Evolutionary conservation across 2,797 vertebrate genomes (phyloP).

Genomic region (Mareca strepera): DNA sequence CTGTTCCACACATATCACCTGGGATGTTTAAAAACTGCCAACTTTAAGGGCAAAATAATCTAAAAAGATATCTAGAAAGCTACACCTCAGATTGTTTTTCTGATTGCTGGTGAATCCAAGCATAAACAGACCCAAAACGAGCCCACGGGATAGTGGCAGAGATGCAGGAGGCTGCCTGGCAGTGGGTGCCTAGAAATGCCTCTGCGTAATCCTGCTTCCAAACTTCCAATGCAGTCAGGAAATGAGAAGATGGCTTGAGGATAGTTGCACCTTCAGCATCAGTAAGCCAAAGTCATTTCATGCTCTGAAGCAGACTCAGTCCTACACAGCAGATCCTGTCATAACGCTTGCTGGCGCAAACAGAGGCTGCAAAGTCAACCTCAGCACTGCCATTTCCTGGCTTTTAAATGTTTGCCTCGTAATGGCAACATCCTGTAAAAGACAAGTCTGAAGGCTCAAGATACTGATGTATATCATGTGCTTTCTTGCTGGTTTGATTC

Average conservation of each 20-base stretch:
- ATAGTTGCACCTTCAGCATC: background rate
- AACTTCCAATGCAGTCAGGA: background rate
- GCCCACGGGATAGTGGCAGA: background rate
- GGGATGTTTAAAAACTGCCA: background rate
- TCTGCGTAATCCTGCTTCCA: background rate
- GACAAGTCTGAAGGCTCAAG: background rate
- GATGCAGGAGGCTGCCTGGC: background rate
- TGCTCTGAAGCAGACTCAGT: fast-evolving
- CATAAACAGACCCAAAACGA: background rate
- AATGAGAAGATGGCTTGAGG: background rate
- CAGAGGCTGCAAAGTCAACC: background rate
- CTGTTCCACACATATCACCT: fast-evolving
- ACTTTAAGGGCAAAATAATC: background rate
- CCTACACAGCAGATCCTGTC: background rate
- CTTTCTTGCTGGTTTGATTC: background rate
- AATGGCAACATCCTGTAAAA: background rate
- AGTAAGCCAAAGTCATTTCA: background rate
- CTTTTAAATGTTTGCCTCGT: background rate
- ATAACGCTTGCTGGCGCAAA: background rate
- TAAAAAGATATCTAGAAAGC: background rate
- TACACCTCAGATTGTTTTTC: background rate
- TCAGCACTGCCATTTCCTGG: background rate
- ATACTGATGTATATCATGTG: background rate
- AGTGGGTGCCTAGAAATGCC: background rate
- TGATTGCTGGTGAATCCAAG: background rate